Base-by-base conservation (phyloP, 1,140 invertebrate genomes). In the Stegodyphus mimosarum region DNA sequence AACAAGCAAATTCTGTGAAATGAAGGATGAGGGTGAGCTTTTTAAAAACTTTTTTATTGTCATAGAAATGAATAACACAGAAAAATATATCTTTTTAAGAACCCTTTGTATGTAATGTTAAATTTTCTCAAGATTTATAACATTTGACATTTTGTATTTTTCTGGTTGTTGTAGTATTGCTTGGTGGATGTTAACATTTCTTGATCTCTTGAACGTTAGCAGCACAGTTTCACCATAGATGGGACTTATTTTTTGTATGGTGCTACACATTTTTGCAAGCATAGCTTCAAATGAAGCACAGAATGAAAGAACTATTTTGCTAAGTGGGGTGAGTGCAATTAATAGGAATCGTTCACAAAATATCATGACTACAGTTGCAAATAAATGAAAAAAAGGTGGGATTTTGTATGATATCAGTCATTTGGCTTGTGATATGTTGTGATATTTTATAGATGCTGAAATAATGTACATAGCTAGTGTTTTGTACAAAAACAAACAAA, bases 401-500 rank as follows among this genome's bases (percentile, higher is more conserved):
- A 7, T 67, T 84, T 69, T 70, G 63, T 74, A 66, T 75, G 81
- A 84, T 11, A 66, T 66, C 50, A 84, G 74, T 78, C 69, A 85
- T 77, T 86, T 86, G 83, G 66, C 83, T 86, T 86, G 83, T 86
- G 83, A 86, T 86, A 86, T 77, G 83, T 86, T 86, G 83, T 86
- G 83, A 86, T 86, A 86, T 86, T 78, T 86, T 86, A 85, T 85
- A 86, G 75, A 77, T 64, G 70, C 10, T 33, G 13, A 33, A 84
- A 10, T 70, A 69, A 76, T 86, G 83, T 86, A 86, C 49, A 86
- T 86, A 86, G 70, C 49, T 48, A 49, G 18, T 77, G 50, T 78
- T 78, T 78, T 77, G 53, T 78, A 76, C 51, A 84, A 69, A 76
- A 83, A 75, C 49, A 71, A 69, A 66, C 76, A 69, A 69, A 69